phyloP scores from a whole-genome alignment of 1,140 invertebrate genomes.

The Conopomorpha cramerella region DNA sequence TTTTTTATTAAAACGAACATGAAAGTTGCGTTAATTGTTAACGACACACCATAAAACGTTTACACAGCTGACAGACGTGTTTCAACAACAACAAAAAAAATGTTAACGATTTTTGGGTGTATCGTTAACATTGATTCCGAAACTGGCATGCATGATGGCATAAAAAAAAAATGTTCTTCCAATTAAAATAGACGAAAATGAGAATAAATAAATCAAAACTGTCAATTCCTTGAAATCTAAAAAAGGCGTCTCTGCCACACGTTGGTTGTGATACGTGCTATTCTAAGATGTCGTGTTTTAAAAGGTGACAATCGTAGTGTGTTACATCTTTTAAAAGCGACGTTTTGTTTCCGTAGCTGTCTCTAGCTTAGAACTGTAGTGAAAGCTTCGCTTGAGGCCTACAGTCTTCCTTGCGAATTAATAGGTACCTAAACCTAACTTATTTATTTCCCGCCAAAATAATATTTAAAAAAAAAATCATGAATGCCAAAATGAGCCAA shows the following conservation, averaged over 20 bases:
- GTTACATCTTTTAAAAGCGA: slow-evolving; percentile 19
- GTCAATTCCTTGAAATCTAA: slow-evolving; percentile 41
- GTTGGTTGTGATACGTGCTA: slow-evolving; percentile 57
- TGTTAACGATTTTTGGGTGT: not conserved
- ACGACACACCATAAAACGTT: not conserved
- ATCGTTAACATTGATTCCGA: too few species aligned
- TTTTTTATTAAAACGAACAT: not conserved
- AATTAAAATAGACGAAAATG: slow-evolving; percentile 27
- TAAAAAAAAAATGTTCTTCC: slow-evolving; percentile 26
- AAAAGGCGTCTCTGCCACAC: slow-evolving; percentile 44
- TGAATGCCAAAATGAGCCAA: too few species aligned
- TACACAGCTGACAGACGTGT: not conserved
- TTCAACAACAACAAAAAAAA: not conserved
- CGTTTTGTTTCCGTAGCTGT: slow-evolving; percentile 33
- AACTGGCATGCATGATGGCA: not conserved
- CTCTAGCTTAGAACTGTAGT: slow-evolving; percentile 49
- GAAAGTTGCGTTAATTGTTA: not conserved
- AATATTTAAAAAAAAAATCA: too few species aligned
- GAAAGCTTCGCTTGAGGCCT: slow-evolving; percentile 47
- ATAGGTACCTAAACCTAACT: too few species aligned
- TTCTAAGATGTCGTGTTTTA: slow-evolving; percentile 30
- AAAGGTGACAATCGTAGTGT: slow-evolving; percentile 8
- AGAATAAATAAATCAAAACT: too few species aligned
- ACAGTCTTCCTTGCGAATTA: slow-evolving; percentile 27
- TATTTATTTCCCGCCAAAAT: too few species aligned